phyloP scores from a whole-genome alignment of 2,888 invertebrate species.

The Rotaria magnacalcarata region DNA sequence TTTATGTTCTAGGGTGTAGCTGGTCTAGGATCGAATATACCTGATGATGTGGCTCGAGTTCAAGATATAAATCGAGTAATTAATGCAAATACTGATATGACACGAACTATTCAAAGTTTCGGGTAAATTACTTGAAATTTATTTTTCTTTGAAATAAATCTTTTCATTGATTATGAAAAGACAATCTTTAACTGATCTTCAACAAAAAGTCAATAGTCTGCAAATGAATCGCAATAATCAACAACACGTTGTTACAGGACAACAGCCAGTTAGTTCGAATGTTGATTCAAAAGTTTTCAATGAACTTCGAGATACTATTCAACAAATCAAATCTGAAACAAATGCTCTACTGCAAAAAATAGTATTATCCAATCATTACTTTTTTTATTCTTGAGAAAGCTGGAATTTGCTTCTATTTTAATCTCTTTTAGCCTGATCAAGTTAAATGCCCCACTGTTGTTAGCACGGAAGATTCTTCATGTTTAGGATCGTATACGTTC shows the following conservation, averaged over 20 bases:
- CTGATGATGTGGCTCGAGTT: slow-evolving; percentile 3
- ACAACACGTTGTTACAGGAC: neutral
- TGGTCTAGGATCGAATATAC: neutral
- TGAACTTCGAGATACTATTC: slow-evolving; percentile 21
- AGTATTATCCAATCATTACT: neutral
- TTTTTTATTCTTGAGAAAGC: neutral
- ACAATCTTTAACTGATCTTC: neutral
- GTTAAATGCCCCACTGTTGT: neutral
- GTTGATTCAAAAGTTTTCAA: neutral
- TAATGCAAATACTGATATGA: neutral
- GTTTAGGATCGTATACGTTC: neutral
- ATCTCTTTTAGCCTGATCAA: neutral
- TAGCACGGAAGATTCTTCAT: neutral
- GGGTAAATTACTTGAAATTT: neutral
- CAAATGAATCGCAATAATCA: neutral
- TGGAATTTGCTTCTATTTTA: neutral
- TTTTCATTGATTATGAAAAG: neutral
- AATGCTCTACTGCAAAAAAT: neutral
- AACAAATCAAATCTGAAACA: slow-evolving; percentile 4
- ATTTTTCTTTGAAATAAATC: neutral
- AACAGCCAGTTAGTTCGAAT: neutral
- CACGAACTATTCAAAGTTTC: slow-evolving; percentile 27
- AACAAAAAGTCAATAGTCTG: slow-evolving; percentile 17
- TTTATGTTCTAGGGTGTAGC: neutral
- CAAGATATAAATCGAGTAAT: slow-evolving; percentile 24